Base-by-base conservation (phyloP, 2,888 invertebrate genomes). In the Drosophila seclusa region DNA sequence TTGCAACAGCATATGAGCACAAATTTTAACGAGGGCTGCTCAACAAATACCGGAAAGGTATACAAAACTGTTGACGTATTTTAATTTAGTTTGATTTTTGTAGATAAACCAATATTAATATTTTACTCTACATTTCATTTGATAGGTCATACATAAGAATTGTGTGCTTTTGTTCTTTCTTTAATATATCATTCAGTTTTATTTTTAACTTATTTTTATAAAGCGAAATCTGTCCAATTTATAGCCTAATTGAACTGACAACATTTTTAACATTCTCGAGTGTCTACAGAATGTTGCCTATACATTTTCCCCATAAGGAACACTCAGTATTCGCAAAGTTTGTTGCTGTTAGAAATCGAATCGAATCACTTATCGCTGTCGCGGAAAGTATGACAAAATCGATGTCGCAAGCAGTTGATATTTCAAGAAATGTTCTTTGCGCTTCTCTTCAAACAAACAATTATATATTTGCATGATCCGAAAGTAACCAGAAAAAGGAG, bases 1-100 rank as follows among this genome's bases (percentile, higher is more conserved):
- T 76, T 42, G 45, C 57, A 69, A 67, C 69, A 76, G 45, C 79
- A 80, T 65, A 76, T 76, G 80, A 67, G 73, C 55, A 31, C 49
- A 29, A 59, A 55, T 53, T 55, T 59, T 8, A 40, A 42, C 75
- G 79, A 72, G 68, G 68, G 68, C 13, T n/a, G 21, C 2, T 49
- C n/a, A 7, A 40, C 16, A 57, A 69, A 7, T 75, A 38, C 2
- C 27, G 11, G 6, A 29, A 7, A 10, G 16, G 0, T 48, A 16
- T 1, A 48, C 7, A 10, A 13, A 16, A 42, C 11, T 59, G 0
- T 27, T 38, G 2, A 16, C 10, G 27, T 0, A 0, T 18, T 21
- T 21, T 3, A 0, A 21, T 1, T 13, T 21, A 7, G 1, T 21
- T 0, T 4, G 24, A 4, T 16, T 24, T 45, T 42, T 13, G 13